Conservation (phyloP, 2,113 vertebrate genomes). For the Illadopsis cleaveri region DNA sequence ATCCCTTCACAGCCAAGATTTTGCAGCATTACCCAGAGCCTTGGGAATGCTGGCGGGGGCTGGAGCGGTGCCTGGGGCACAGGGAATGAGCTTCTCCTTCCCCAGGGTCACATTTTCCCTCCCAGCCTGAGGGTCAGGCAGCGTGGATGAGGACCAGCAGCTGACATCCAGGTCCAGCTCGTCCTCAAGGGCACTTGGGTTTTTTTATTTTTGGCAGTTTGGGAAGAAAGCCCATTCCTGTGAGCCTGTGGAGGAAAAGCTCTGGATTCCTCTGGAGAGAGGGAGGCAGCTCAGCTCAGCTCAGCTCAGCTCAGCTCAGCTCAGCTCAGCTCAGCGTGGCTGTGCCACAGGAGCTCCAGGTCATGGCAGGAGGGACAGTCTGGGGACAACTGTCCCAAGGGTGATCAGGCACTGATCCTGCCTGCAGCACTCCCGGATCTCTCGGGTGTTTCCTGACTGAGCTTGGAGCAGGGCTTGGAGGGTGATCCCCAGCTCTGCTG, state of each 20-base stretch:
- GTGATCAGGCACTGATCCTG: neutral
- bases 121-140: neutral
- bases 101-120: neutral
- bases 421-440: neutral
- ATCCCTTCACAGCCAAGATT: neutral
- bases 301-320: neutral
- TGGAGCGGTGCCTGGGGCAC: fast-evolving
- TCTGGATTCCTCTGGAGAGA: neutral
- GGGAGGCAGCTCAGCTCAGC: neutral
- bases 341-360: neutral
- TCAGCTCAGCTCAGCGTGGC: neutral
- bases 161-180: neutral
- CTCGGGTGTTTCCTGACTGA: neutral
- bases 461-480: neutral
- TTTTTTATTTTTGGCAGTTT: neutral
- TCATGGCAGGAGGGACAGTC: neutral
- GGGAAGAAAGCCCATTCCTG: neutral
- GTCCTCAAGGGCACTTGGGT: neutral
- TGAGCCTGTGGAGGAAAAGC: neutral
- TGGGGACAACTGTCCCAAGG: neutral
- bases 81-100: neutral
- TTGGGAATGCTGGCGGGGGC: neutral
- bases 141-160: neutral
- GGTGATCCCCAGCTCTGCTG: neutral
- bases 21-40: neutral